These are phyloP conservation scores for Pocota personata DNA, from an alignment of 2,888 invertebrate species.

Conservation along the genomic window DNA sequence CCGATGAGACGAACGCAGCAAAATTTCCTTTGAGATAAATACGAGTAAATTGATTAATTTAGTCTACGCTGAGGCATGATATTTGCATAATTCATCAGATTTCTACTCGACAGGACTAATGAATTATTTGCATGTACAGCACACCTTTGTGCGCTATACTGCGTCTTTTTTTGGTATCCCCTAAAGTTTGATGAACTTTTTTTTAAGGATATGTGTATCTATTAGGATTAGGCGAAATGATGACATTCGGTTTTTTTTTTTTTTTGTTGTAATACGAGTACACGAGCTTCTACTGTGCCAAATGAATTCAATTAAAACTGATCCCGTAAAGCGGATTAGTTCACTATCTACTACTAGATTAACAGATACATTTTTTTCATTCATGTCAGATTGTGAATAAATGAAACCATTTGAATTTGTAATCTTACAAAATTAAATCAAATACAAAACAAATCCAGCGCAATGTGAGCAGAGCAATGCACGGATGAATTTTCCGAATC, in stretches of 20 bases:
- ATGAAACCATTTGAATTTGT: conserved; percentile 24
- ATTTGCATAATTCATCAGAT: conserved; percentile 41
- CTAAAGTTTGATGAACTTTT: neutral
- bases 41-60: neutral
- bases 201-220: neutral
- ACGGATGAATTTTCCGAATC: conserved; percentile 26
- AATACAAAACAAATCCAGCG: conserved; percentile 15
- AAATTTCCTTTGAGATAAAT: neutral
- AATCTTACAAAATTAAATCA: conserved; percentile 21
- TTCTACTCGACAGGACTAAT: conserved; percentile 28
- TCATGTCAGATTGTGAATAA: neutral
- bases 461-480: conserved; percentile 12
- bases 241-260: conserved; percentile 8
- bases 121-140: conserved; percentile 39
- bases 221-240: conserved; percentile 34
- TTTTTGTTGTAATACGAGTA: neutral
- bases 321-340: conserved; percentile 6
- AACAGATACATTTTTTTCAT: neutral
- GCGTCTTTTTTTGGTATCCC: neutral
- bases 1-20: neutral
- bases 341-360: neutral
- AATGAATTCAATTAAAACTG: conserved; percentile 45
- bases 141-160: neutral
- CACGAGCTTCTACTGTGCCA: neutral
- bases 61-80: neutral